Evolutionary conservation across 2,888 invertebrate genomes (phyloP).

Genomic region (Andrena flavipes): DNA sequence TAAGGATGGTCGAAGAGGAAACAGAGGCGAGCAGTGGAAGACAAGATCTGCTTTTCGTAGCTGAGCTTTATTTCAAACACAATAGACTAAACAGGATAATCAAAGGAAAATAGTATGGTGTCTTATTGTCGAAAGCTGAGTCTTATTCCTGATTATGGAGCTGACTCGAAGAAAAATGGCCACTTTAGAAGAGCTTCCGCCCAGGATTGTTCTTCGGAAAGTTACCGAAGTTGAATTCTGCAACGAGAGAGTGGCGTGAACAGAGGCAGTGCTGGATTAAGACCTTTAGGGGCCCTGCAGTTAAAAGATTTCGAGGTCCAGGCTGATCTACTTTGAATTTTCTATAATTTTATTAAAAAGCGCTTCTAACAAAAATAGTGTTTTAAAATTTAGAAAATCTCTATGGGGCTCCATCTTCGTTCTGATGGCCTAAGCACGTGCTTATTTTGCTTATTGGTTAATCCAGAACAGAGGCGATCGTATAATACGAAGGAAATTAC

Average conservation of each 20-base stretch:
- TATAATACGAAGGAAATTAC: conserved; percentile 23
- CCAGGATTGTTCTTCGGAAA: neutral
- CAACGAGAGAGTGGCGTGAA: neutral
- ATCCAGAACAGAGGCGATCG: too few species aligned
- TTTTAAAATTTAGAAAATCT: too few species aligned
- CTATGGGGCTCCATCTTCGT: too few species aligned
- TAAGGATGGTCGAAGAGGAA: neutral
- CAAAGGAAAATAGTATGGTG: neutral
- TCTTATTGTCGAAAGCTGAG: neutral
- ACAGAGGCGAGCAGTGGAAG: too few species aligned
- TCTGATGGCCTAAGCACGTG: too few species aligned
- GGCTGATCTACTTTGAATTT: too few species aligned
- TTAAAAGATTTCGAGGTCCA: neutral
- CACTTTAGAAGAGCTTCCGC: conserved; percentile 15
- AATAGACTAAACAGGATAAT: neutral
- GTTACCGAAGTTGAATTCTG: conserved; percentile 47
- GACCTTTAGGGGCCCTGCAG: neutral
- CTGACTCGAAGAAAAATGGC: too few species aligned
- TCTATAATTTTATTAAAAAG: too few species aligned
- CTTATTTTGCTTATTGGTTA: too few species aligned
- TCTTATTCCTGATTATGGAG: too few species aligned
- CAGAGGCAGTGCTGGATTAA: neutral
- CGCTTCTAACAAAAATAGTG: too few species aligned
- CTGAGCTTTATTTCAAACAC: neutral
- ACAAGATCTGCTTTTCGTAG: too few species aligned